Percentiles rank a stretch among this genome's conserved stretches.
Evolutionary conservation across 2,888 invertebrate genomes (phyloP).

Genomic region (Ichneumoninae sp.): DNA sequence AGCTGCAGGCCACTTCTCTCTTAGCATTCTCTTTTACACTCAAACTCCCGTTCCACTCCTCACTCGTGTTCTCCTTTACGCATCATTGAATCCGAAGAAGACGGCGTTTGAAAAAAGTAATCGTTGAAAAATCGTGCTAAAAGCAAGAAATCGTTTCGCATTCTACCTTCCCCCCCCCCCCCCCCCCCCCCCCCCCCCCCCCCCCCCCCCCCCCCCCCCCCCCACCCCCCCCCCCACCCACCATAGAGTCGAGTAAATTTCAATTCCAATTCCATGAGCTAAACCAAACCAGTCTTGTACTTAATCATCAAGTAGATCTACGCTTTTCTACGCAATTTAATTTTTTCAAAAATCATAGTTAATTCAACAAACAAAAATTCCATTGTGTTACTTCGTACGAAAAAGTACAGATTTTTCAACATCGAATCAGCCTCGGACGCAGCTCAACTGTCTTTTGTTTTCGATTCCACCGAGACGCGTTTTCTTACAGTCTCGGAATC

Average conservation of each 20-base stretch:
- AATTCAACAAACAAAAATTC: not conserved
- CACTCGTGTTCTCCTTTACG: conserved; percentile 54
- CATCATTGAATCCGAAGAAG: conserved; percentile 54
- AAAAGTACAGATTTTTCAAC: conserved; percentile 68
- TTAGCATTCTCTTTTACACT: conserved; percentile 52
- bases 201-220: not conserved
- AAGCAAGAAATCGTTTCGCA: conserved; percentile 64
- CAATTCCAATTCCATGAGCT: no score
- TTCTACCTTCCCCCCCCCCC: conserved; percentile 7
- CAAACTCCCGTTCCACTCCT: conserved; percentile 49
- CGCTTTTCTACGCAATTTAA: not conserved
- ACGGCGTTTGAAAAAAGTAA: conserved; percentile 73
- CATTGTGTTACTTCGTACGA: conserved; percentile 27
- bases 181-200: not conserved
- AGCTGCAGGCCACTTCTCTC: conserved; percentile 66
- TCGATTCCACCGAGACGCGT: conserved; percentile 72
- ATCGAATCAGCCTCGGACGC: conserved; percentile 75
- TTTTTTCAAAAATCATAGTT: not conserved
- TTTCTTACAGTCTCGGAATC: conserved; percentile 58
- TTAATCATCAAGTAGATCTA: no score
- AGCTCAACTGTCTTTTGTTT: conserved; percentile 73
- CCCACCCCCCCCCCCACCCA: no score
- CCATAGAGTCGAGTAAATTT: not conserved
- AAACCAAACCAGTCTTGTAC: no score
- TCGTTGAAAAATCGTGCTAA: conserved; percentile 71